Conservation (phyloP, 2,797 vertebrate genomes). For the Amblyraja radiata region DNA sequence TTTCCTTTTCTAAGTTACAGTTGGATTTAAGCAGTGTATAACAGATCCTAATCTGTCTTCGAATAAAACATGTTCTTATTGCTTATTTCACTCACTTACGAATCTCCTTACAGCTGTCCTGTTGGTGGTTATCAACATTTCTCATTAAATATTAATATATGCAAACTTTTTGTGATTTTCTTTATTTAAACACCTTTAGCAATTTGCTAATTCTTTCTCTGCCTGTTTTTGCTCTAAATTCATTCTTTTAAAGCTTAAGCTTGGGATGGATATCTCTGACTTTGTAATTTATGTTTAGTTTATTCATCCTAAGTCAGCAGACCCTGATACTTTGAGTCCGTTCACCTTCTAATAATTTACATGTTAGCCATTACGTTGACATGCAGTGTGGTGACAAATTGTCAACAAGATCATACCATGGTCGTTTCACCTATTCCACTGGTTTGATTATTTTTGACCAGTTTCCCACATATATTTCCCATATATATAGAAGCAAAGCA, state of each 20-base stretch:
- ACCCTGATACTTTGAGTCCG: neutral
- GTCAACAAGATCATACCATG: neutral
- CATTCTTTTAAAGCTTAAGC: neutral
- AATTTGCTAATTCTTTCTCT: neutral
- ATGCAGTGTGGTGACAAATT: neutral
- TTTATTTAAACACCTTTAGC: no score
- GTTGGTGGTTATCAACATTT: neutral
- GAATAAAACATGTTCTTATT: neutral
- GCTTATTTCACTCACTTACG: neutral
- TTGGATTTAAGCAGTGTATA: neutral
- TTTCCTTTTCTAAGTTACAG: neutral
- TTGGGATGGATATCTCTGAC: neutral
- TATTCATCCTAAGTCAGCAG: neutral
- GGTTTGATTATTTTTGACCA: neutral
- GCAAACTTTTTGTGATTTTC: neutral
- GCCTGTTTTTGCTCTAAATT: neutral
- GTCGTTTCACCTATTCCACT: neutral
- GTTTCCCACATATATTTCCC: neutral
- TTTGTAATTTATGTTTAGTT: neutral
- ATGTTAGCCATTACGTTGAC: neutral
- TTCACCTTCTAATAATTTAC: neutral
- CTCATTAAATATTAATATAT: neutral
- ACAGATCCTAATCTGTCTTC: no score
- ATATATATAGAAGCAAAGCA: no score
- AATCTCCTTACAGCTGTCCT: neutral